These are phyloP conservation scores for Eriosoma lanigerum DNA, from an alignment of 1,140 invertebrate species.

Conservation along the genomic window DNA sequence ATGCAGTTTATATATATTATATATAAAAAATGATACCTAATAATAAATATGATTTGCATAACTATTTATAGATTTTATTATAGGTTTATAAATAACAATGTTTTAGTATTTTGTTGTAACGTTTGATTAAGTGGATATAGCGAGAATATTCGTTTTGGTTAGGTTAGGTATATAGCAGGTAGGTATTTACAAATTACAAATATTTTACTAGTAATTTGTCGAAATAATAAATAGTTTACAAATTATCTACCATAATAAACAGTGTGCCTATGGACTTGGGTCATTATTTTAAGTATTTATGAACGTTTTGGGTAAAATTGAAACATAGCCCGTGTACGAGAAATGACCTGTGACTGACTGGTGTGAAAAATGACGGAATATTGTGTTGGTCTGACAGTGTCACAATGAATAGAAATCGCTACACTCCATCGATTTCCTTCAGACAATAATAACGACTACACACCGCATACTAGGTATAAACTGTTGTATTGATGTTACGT, in stretches of 20 bases:
- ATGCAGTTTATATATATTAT: too few species aligned
- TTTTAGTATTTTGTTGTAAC: too few species aligned
- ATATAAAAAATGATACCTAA: too few species aligned
- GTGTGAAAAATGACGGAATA: conserved; percentile 47
- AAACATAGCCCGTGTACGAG: conserved; percentile 10
- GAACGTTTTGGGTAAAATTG: not conserved
- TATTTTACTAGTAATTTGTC: not conserved
- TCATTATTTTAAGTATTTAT: conserved; percentile 12
- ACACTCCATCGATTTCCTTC: conserved; percentile 40
- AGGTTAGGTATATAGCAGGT: too few species aligned
- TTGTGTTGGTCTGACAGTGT: conserved; percentile 16
- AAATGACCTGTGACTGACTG: conserved; percentile 44
- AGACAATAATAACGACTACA: conserved; percentile 30
- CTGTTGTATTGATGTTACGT: conserved; percentile 40
- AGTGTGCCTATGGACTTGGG: not conserved
- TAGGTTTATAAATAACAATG: too few species aligned
- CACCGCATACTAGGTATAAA: not conserved
- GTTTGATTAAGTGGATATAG: too few species aligned
- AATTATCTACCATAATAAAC: conserved; percentile 12
- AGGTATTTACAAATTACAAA: not conserved
- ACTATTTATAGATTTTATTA: too few species aligned
- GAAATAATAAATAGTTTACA: not conserved
- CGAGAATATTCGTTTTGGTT: too few species aligned
- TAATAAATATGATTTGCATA: too few species aligned
- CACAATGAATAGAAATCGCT: conserved; percentile 47